Evolutionary conservation across 2,888 invertebrate species (phyloP), one percentile per base, ranked within the genome.

Genomic region (Danaus chrysippus): DNA sequence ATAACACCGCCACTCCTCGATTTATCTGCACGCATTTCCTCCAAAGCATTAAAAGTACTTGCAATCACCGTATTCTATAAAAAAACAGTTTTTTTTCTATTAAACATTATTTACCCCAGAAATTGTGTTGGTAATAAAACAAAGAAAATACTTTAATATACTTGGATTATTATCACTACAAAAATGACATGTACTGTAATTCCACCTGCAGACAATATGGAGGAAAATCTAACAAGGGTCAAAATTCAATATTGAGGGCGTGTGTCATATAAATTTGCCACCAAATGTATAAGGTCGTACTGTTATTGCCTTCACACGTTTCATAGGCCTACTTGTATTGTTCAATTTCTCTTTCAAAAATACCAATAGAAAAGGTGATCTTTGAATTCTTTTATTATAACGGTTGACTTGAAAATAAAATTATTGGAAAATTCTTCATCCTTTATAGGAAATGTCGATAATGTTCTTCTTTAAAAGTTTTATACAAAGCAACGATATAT

Each of bases 61-160:
- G 74, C 75, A 10, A 88, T 80, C 44, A 86, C 84, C 11, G 83
- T 90, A 59, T 83, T 80, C 90, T 90, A 78, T 52, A 82, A 82
- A 67, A 54, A 59, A 34, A 34, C 23, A 34, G 23, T 34, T 34
- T 34, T 34, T 6, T 34, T 34, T 34, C 23, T 34, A 5, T 5
- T 34, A 34, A 34, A 34, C 6, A 34, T 34, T 34, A 8, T 8
- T 6, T 34, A 23, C 23, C 3, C 6, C 23, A 34, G 23, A 34
- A 34, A 34, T 34, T 6, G 23, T 34, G 23, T 34, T 34, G 0
- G 23, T 34, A 34, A 34, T 34, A 34, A 34, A 34, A 34, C 23
- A 34, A 34, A 5, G 23, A 34, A 34, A 1, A 34, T 34, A 34
- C 6, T 34, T 34, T 34, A 34, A 34, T 34, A 34, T 34, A 34